Evolutionary conservation across 2,113 vertebrate genomes (phyloP), one percentile per base, ranked within the genome.

Genomic region (Sardina pilchardus): DNA sequence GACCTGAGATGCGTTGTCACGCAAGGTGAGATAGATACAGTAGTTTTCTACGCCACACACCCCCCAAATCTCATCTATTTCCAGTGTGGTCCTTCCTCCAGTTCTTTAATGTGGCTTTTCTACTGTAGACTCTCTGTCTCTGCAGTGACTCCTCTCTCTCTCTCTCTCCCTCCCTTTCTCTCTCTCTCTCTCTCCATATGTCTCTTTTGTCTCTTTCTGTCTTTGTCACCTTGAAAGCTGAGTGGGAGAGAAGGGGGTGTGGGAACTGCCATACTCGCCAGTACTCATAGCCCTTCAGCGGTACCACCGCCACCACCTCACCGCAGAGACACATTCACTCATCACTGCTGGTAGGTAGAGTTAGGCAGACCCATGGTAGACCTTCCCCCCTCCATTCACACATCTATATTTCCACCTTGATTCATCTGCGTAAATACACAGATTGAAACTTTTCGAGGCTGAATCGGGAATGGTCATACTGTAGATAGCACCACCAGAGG

Each of bases 161-260:
- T 48, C 42, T 80, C 26, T 44, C 39, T 43, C 14, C 59, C 21
- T 14, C 36, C 19, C 45, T 30, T 9, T 26, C 9, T 26, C 24
- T 30, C 63, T 71, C 1, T 12, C 53, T 17, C 9, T 63, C 53
- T 48, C 12, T 45, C 0, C 45, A 14, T 71, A 0, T 75, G 19
- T 75, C 17, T 56, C 21, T n/a, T 12, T 81, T 14, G n/a, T n/a
- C 34, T 34, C 47, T 34, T 78, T 16, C 1, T 16, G 12, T 17
- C 16, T 78, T 78, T 34, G 71, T 78, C 71, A 78, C 26, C 14
- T 34, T 78, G 71, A 78, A 78, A 78, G 47, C 59, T 80, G 10
- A 34, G 82, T 82, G 85, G 36, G 87, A 88, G 90, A 84, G 87
- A 92, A 87, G 89, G 2, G 84, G 91, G 92, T 91, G 93, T 95